These are phyloP conservation scores for Serrognathus titanus DNA, from an alignment of 2,888 invertebrate genomes.

Conservation along the genomic window DNA sequence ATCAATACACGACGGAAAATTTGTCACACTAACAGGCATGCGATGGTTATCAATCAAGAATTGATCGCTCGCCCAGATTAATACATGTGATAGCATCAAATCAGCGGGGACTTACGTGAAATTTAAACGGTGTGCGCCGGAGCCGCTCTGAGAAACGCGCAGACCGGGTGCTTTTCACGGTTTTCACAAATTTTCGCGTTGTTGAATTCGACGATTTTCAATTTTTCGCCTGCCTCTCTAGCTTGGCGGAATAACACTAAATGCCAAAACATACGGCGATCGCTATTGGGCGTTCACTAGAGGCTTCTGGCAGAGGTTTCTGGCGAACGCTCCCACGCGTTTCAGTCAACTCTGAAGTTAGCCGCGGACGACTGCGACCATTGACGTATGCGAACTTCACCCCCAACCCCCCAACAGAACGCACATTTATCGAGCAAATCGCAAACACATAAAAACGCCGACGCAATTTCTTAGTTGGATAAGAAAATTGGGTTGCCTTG, in stretches of 20 bases:
- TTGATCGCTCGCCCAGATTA: slow-evolving; percentile 31
- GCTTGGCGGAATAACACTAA: slow-evolving; percentile 38
- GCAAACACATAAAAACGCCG: neutral
- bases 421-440: neutral
- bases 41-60: slow-evolving; percentile 34
- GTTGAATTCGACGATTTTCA: slow-evolving; percentile 46
- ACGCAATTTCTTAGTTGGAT: neutral
- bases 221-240: slow-evolving; percentile 38
- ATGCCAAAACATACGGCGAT: slow-evolving; percentile 34
- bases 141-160: slow-evolving; percentile 18
- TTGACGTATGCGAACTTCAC: slow-evolving; percentile 8
- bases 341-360: slow-evolving; percentile 13
- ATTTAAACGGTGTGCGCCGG: slow-evolving; percentile 40
- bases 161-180: slow-evolving; percentile 29
- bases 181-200: slow-evolving; percentile 39
- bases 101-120: slow-evolving; percentile 46
- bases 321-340: slow-evolving; percentile 33
- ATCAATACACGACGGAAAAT: slow-evolving; percentile 38
- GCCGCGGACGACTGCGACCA: slow-evolving; percentile 14
- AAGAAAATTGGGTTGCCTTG: too few species aligned
- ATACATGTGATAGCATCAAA: slow-evolving; percentile 3
- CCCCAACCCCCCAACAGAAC: neutral
- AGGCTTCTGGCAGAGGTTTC: slow-evolving; percentile 51
- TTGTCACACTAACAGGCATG: slow-evolving; percentile 30
- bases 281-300: slow-evolving; percentile 39